phyloP scores from a whole-genome alignment of 92 coral and sea anemone species.

The Ricordea florida region DNA sequence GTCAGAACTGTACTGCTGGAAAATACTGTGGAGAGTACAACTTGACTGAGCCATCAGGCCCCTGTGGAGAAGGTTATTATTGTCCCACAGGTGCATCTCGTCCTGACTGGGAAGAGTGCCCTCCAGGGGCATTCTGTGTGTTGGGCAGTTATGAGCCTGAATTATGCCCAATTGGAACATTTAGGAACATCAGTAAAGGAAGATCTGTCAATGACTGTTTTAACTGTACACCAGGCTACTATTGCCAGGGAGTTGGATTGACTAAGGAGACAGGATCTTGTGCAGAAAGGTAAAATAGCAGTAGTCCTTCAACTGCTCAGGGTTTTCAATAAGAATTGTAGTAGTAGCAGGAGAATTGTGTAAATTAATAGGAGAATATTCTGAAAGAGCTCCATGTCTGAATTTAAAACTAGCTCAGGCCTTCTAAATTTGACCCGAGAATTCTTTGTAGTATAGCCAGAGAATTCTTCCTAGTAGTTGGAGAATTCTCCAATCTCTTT shows the following conservation, averaged over 20 bases:
- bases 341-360: too few species aligned
- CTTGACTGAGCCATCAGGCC: conserved; percentile 70
- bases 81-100: conserved; percentile 88
- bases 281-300: conserved; percentile 94
- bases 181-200: conserved; percentile 77
- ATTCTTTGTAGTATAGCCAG: too few species aligned
- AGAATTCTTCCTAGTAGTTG: too few species aligned
- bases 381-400: too few species aligned
- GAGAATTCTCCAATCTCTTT: too few species aligned
- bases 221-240: conserved; percentile 88
- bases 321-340: too few species aligned
- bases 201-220: conserved; percentile 73
- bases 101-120: conserved; percentile 85
- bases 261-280: conserved; percentile 81
- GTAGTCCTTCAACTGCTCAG: too few species aligned
- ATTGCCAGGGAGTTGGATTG: conserved; percentile 88
- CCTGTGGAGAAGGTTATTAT: conserved; percentile 90
- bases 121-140: conserved; percentile 80
- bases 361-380: too few species aligned
- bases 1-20: conserved; percentile 92
- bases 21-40: conserved; percentile 80
- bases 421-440: too few species aligned
- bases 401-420: too few species aligned
- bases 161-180: conserved; percentile 87
- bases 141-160: conserved; percentile 69